phyloP scores from a whole-genome alignment of 2,797 vertebrate species.

The Molossus molossus region DNA sequence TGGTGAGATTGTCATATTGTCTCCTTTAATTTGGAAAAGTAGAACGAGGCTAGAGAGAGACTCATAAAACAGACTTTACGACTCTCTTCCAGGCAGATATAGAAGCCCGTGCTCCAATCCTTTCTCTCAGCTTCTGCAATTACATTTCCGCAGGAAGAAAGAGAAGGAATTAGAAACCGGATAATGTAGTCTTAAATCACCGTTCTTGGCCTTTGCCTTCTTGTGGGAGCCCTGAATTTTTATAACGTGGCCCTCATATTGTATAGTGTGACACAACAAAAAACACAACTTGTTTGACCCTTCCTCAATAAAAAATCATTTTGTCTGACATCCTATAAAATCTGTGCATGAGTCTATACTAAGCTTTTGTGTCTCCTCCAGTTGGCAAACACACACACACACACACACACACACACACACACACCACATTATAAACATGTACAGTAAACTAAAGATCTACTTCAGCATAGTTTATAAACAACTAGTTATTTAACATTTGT shows the following conservation, averaged over 20 bases:
- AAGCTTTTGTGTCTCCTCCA: conserved; percentile 86
- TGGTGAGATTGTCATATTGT: conserved; percentile 93
- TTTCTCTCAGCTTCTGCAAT: conserved; percentile 90
- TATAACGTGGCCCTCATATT: conserved; percentile 88
- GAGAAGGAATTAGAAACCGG: conserved; percentile 94
- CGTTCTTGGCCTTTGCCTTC: conserved; percentile 87
- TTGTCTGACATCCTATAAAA: conserved; percentile 90
- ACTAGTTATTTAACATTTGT: conserved; percentile 26
- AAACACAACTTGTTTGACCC: conserved; percentile 89
- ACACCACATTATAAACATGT: conserved; percentile 75
- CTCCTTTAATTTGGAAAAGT: conserved; percentile 94
- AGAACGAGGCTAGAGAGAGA: conserved; percentile 90
- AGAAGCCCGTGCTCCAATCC: conserved; percentile 88
- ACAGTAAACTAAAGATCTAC: conserved; percentile 77
- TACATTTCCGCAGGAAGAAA: conserved; percentile 94
- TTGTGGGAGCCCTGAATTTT: conserved; percentile 85
- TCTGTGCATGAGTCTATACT: conserved; percentile 74
- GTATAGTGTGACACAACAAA: conserved; percentile 90
- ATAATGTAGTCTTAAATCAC: conserved; percentile 94
- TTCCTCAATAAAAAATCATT: conserved; percentile 90
- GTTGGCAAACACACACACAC: conserved; percentile 75
- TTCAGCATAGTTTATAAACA: conserved; percentile 50
- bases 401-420: conserved; percentile 34
- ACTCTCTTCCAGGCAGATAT: conserved; percentile 91
- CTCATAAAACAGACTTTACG: conserved; percentile 95